Conservation (phyloP, 2,888 invertebrate genomes). For the Mellilla xanthometata region DNA sequence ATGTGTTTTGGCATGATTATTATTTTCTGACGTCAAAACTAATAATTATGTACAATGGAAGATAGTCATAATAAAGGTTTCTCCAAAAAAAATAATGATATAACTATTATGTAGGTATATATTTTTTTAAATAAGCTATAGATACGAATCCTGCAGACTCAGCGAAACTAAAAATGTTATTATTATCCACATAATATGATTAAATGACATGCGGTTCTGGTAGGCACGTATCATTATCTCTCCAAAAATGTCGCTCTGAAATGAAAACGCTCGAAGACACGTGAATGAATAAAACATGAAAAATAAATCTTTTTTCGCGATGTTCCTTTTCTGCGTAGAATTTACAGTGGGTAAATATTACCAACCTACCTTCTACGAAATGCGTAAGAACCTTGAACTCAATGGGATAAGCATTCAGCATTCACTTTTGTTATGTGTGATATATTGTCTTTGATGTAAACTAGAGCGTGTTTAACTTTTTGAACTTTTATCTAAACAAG, state of each 20-base stretch:
- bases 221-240: slow-evolving; percentile 71
- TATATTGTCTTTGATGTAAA: slow-evolving; percentile 10
- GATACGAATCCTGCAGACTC: too few species aligned
- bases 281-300: slow-evolving; percentile 78
- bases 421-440: not conserved
- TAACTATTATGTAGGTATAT: too few species aligned
- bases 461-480: slow-evolving; percentile 6
- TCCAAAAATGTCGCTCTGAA: slow-evolving; percentile 66
- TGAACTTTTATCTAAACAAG: too few species aligned
- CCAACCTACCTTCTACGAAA: slow-evolving; percentile 40
- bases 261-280: slow-evolving; percentile 73
- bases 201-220: too few species aligned
- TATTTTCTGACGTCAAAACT: too few species aligned
- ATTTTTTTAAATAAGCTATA: too few species aligned
- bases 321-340: slow-evolving; percentile 54
- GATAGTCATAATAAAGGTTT: too few species aligned
- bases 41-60: too few species aligned
- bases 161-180: too few species aligned
- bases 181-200: too few species aligned
- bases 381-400: slow-evolving; percentile 25
- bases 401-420: slow-evolving; percentile 15
- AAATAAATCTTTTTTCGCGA: slow-evolving; percentile 69
- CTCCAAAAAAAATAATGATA: too few species aligned
- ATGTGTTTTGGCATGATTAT: too few species aligned
- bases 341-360: slow-evolving; percentile 64